phyloP scores from a whole-genome alignment of 2,797 vertebrate species.

The Delichon dasypus region DNA sequence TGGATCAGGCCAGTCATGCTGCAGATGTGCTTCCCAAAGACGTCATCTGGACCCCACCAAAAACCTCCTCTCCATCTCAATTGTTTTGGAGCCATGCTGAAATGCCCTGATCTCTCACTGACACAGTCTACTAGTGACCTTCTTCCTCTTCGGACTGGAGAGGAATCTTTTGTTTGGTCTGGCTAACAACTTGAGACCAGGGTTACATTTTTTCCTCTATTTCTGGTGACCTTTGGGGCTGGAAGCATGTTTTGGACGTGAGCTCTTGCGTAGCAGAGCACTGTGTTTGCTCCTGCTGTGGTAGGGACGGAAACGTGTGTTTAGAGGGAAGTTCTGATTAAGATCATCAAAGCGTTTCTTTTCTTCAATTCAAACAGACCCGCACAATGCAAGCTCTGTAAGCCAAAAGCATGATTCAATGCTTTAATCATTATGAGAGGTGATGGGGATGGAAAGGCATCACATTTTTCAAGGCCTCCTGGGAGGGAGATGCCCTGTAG shows the following conservation, averaged over 20 bases:
- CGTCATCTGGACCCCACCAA: background rate
- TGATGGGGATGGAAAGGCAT: background rate
- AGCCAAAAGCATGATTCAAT: conserved; percentile 17
- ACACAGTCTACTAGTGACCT: background rate
- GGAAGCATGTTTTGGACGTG: background rate
- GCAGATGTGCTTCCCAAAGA: background rate
- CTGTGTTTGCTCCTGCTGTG: background rate
- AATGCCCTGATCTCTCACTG: background rate
- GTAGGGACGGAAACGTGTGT: background rate
- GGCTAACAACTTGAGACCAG: background rate
- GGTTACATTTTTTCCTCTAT: background rate
- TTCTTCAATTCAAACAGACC: conserved; percentile 16
- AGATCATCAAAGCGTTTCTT: conserved; percentile 33
- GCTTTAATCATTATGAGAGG: background rate
- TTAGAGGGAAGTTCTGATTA: conserved; percentile 52
- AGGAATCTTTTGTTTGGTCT: background rate
- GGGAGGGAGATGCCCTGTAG: background rate
- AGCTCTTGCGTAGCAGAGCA: background rate
- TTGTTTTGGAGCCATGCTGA: background rate
- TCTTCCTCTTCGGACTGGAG: background rate
- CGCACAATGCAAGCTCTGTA: background rate
- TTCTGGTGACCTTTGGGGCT: conserved; percentile 2
- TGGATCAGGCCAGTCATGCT: background rate
- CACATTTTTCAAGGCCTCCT: background rate
- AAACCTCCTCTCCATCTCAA: background rate